phyloP scores from a whole-genome alignment of 2,113 vertebrate species.

The Hydropotes inermis region DNA sequence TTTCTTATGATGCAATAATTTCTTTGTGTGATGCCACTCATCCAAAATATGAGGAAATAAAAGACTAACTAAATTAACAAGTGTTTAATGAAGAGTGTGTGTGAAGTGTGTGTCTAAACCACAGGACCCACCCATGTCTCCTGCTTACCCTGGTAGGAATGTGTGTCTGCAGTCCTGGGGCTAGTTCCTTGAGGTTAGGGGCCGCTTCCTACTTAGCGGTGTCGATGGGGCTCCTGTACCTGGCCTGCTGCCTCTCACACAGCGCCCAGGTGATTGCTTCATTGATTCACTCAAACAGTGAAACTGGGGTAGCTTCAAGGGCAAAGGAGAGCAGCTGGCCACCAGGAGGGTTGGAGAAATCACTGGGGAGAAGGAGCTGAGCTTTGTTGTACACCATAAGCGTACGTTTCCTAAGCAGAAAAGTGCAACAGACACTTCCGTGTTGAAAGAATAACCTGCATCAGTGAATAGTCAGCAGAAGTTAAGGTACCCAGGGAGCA shows the following conservation, averaged over 20 bases:
- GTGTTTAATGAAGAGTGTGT: neutral
- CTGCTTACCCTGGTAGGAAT: neutral
- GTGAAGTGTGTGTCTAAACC: neutral
- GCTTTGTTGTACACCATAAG: neutral
- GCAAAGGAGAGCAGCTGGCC: neutral
- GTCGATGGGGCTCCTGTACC: neutral
- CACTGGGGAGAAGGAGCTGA: neutral
- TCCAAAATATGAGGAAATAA: neutral
- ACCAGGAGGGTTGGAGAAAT: neutral
- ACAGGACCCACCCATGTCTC: neutral
- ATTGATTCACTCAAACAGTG: neutral
- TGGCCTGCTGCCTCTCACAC: neutral
- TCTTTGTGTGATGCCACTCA: neutral
- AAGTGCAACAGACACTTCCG: neutral
- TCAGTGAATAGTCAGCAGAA: neutral
- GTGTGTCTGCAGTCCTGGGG: neutral
- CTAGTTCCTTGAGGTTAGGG: neutral
- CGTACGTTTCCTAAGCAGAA: neutral
- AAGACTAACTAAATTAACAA: neutral
- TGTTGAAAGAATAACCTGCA: neutral
- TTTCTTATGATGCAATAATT: neutral
- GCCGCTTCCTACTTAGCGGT: neutral
- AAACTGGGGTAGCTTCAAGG: neutral
- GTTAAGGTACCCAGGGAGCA: neutral
- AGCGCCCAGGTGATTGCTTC: too few species aligned